A percentile compares a stretch with the other conserved stretches of the same genome.
Evolutionary conservation across 2,888 invertebrate genomes (phyloP).

Genomic region (Thera obeliscata): DNA sequence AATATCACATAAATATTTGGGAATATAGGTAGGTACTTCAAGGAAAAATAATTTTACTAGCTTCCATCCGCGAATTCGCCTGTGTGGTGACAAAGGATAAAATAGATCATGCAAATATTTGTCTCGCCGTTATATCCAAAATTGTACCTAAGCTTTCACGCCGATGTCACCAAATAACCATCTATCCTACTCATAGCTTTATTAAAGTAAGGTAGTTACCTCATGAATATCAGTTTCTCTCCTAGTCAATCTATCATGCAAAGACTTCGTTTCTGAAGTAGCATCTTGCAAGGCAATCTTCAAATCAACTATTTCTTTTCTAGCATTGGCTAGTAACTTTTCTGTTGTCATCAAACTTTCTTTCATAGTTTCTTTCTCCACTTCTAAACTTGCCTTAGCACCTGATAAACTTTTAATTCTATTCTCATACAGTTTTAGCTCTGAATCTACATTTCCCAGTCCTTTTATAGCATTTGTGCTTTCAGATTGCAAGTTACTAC

Average conservation of each 20-base stretch:
- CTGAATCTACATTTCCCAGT: constrained; percentile 65
- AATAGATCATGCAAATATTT: too few relatives aligned
- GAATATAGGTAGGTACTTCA: too few relatives aligned
- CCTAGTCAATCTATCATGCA: constrained; percentile 75
- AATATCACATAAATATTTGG: neutral
- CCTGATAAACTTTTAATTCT: constrained; percentile 77
- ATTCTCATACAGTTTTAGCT: constrained; percentile 76
- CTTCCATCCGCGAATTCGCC: too few relatives aligned
- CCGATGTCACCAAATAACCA: neutral
- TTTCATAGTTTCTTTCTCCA: constrained; percentile 85
- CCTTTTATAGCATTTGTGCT: constrained; percentile 54
- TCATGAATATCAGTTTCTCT: constrained; percentile 64
- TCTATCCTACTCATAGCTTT: neutral
- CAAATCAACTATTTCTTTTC: constrained; percentile 86
- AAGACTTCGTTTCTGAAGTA: constrained; percentile 84
- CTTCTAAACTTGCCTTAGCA: constrained; percentile 86
- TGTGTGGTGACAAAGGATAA: too few relatives aligned
- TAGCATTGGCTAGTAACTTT: constrained; percentile 87
- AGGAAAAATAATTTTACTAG: too few relatives aligned
- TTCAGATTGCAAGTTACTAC: constrained; percentile 67
- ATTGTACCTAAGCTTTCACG: too few relatives aligned
- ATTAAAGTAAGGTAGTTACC: constrained; percentile 46
- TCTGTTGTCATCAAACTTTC: constrained; percentile 85
- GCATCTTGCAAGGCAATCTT: constrained; percentile 87
- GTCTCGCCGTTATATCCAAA: too few relatives aligned